Conservation (phyloP, 2,797 vertebrate genomes). For the Apodemus agrarius region DNA sequence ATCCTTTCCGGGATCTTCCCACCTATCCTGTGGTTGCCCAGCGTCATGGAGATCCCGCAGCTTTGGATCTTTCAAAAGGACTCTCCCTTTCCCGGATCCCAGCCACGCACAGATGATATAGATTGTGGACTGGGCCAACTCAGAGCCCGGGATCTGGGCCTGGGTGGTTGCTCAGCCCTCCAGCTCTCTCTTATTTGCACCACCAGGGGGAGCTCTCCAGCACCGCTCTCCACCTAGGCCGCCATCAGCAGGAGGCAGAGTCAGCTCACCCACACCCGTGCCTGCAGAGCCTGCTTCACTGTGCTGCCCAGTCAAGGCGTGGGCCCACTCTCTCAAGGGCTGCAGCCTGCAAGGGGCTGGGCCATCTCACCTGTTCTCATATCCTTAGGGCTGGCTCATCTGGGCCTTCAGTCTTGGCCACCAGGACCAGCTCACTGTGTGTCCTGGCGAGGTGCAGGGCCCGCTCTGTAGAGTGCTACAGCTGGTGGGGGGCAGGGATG, state of each 20-base stretch:
- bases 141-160: background rate
- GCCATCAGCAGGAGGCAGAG: background rate
- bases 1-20: background rate
- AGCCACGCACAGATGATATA: background rate
- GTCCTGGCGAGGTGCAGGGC: no score
- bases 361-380: background rate
- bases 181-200: background rate
- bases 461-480: no score
- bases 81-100: background rate
- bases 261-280: no score
- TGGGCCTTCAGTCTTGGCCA: background rate
- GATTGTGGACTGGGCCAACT: background rate
- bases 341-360: background rate
- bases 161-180: background rate
- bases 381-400: background rate
- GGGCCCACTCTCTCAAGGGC: no score
- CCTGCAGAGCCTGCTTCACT: background rate
- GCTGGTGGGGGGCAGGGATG: no score
- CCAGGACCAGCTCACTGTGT: background rate
- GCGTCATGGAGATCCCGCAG: background rate
- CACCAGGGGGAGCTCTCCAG: background rate
- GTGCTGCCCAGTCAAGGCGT: background rate
- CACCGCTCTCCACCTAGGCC: no score
- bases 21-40: background rate
- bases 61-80: background rate